These are phyloP conservation scores for Pararge aegeria DNA, from an alignment of 1,140 invertebrate genomes.

Conservation along the genomic window DNA sequence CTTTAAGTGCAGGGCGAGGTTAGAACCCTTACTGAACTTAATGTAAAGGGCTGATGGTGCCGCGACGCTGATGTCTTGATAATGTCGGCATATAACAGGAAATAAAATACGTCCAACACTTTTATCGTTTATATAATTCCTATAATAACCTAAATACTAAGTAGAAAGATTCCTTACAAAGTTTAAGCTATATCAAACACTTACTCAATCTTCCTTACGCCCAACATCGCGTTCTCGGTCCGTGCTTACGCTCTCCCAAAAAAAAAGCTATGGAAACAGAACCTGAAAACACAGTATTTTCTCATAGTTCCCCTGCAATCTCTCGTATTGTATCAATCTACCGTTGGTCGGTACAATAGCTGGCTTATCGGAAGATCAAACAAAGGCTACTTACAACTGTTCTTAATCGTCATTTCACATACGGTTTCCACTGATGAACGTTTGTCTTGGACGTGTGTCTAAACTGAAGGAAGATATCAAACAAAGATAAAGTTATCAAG, in stretches of 20 bases:
- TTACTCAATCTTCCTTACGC: too few species aligned
- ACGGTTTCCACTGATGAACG: constrained; percentile 63
- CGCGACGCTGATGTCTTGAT: too few species aligned
- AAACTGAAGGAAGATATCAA: constrained; percentile 39
- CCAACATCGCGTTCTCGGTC: too few species aligned
- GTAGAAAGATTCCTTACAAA: too few species aligned
- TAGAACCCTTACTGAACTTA: too few species aligned
- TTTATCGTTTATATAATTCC: too few species aligned
- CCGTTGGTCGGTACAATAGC: constrained; percentile 55
- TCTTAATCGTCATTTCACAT: constrained; percentile 78
- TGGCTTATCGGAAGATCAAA: constrained; percentile 64
- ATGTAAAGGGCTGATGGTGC: too few species aligned
- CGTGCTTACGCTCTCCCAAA: background rate
- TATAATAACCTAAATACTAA: too few species aligned
- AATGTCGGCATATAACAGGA: too few species aligned
- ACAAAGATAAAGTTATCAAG: constrained; percentile 18
- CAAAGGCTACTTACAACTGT: constrained; percentile 78
- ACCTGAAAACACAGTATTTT: constrained; percentile 26
- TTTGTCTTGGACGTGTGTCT: constrained; percentile 51
- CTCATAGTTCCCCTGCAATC: constrained; percentile 30
- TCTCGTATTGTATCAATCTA: constrained; percentile 34
- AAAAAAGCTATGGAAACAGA: constrained; percentile 18
- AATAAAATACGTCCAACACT: too few species aligned
- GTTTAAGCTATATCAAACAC: too few species aligned
- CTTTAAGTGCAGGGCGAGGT: too few species aligned